Base-by-base conservation (phyloP, 2,888 invertebrate genomes). In the Argyra leucocephala region DNA sequence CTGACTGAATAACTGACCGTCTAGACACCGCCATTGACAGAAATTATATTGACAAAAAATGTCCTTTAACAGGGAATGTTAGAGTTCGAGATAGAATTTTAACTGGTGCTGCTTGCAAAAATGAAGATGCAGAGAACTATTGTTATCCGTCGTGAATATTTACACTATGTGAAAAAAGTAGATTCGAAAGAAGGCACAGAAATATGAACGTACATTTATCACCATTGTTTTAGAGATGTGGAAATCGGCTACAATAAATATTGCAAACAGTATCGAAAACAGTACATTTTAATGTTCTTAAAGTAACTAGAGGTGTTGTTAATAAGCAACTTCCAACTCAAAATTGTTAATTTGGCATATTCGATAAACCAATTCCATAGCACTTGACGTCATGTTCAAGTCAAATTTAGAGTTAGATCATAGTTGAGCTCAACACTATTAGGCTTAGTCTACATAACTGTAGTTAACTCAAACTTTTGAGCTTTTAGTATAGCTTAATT, bases 81-180 rank as follows among this genome's bases (percentile, higher is more conserved):
- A 91, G 93, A 63, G 98, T 99, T 79, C 88, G 99, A 78, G 99
- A 99, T 22, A 91, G 98, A 67, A 98, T 99, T 78, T 85, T 99
- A 66, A 95, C 94, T 26, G 96, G 98, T 9, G 91, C 94, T 3
- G 96, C n/a, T 99, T 1, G 89, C 92, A 75, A 99, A 99, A 81
- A 89, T 93, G 88, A 98, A 98, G 82, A 99, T 99, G 99, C 95
- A 96, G 80, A 84, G 96, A 67, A 99, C 99, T 15, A 96, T 98
- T 73, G 97, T 99, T 68, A 95, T 99, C 78, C 86, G 99, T 65
- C 86, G 99, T 71, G 98, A 99, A 82, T 99, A 98, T 81, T 86
- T 99, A 68, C 99, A 99, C 81, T 99, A 96, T 80, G 90, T 99
- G 70, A 87, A 90, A 73, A 99, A 99, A 97, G 96, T 81, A 87